phyloP scores from a whole-genome alignment of 2,888 invertebrate species.

The Sepiola atlantica region DNA sequence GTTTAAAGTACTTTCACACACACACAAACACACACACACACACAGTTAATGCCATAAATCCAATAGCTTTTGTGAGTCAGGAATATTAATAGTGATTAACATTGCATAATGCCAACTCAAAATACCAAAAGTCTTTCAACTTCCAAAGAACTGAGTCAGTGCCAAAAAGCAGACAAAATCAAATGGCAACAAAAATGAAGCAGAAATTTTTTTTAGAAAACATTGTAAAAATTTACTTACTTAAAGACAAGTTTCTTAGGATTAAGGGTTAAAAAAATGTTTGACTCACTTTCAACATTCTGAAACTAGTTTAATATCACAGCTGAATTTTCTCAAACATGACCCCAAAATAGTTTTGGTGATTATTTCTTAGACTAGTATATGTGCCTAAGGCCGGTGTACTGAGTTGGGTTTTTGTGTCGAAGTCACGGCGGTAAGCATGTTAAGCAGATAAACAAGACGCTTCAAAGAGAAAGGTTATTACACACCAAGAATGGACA shows the following conservation, averaged over 20 bases:
- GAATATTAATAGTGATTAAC: background rate
- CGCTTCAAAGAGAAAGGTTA: no score
- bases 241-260: background rate
- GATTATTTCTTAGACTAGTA: background rate
- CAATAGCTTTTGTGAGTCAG: background rate
- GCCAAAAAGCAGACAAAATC: background rate
- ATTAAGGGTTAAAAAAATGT: background rate
- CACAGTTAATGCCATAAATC: background rate
- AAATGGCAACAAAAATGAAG: background rate
- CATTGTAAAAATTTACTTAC: background rate
- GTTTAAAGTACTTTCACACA: background rate
- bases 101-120: background rate
- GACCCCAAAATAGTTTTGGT: background rate
- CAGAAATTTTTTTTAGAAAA: background rate
- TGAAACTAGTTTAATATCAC: background rate
- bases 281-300: background rate
- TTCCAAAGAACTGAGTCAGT: constrained; percentile 18
- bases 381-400: no score
- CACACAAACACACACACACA: background rate
- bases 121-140: background rate
- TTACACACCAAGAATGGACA: no score
- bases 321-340: background rate
- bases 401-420: no score
- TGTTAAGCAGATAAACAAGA: no score
- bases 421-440: no score